Evolutionary conservation across 2,797 vertebrate genomes (phyloP).

Genomic region (Trachurus trachurus): DNA sequence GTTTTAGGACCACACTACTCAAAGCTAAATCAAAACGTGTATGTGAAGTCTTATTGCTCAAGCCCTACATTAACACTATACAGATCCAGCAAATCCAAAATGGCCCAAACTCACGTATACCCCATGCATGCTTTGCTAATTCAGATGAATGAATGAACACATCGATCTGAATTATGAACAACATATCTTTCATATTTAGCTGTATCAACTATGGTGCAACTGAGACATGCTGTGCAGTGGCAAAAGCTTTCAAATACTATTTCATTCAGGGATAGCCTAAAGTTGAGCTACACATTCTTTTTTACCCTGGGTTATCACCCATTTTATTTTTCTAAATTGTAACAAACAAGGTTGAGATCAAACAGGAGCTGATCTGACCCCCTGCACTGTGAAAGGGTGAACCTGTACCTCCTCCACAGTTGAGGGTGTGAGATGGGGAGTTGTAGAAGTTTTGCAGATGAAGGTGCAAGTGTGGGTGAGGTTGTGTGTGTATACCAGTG

Average conservation of each 20-base stretch:
- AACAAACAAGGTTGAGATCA: conserved; percentile 26
- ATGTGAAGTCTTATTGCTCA: conserved; percentile 37
- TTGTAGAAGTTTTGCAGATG: conserved; percentile 51
- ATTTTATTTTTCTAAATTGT: neutral
- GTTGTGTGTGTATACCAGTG: conserved; percentile 85
- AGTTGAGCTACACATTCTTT: conserved; percentile 15
- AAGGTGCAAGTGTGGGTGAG: conserved; percentile 62
- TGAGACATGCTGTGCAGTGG: conserved; percentile 49
- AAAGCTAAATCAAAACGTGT: conserved; percentile 17
- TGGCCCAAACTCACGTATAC: conserved; percentile 6
- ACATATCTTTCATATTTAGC: conserved; percentile 22
- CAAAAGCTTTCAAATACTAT: conserved; percentile 45
- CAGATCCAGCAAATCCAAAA: conserved; percentile 36
- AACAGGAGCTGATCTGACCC: conserved; percentile 34
- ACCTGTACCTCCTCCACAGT: conserved; percentile 72
- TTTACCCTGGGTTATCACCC: conserved; percentile 15
- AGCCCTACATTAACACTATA: conserved; percentile 26
- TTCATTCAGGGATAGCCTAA: conserved; percentile 72
- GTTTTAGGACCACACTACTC: conserved; percentile 14
- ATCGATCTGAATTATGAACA: conserved; percentile 49
- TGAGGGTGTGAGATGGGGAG: conserved; percentile 40
- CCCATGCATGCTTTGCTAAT: conserved; percentile 54
- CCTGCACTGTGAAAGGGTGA: conserved; percentile 50
- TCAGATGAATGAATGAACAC: conserved; percentile 52
- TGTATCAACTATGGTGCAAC: conserved; percentile 37